These are phyloP conservation scores for Stichopus horrens DNA, from an alignment of 53 echinoderm and acorn worm species.

Conservation along the genomic window DNA sequence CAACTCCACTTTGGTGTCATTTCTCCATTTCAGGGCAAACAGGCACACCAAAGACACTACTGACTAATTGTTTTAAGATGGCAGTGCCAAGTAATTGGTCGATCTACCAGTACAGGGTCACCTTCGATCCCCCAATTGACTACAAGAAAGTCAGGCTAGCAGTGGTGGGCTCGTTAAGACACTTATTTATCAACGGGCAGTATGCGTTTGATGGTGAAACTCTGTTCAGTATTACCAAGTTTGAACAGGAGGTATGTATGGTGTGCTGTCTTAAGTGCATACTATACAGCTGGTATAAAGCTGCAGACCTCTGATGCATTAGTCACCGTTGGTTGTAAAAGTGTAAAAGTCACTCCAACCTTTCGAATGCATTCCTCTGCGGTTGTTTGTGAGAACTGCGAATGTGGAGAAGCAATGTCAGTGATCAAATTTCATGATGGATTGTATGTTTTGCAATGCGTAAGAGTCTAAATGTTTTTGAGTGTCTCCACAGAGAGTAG, in stretches of 20 bases:
- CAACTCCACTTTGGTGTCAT: not conserved
- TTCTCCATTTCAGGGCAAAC: conserved; percentile 21
- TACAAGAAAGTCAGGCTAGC: conserved; percentile 61
- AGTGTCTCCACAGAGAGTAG: too few relatives aligned
- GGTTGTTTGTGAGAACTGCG: not conserved
- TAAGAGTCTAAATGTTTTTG: too few relatives aligned
- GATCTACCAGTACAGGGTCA: conserved; percentile 87
- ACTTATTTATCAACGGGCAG: conserved; percentile 49
- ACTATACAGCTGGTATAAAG: not conserved
- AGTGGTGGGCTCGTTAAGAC: conserved; percentile 57
- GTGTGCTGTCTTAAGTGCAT: not conserved
- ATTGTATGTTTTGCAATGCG: too few relatives aligned
- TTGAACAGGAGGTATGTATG: conserved; percentile 59
- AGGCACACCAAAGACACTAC: conserved; percentile 32
- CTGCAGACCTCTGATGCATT: not conserved
- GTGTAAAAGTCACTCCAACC: not conserved
- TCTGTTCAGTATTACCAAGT: conserved; percentile 61
- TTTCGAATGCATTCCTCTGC: not conserved
- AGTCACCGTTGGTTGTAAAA: not conserved
- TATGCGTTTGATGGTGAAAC: conserved; percentile 80
- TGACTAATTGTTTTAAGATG: conserved; percentile 78
- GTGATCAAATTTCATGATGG: too few relatives aligned
- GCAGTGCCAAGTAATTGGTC: conserved; percentile 60
- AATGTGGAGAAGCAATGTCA: too few relatives aligned
- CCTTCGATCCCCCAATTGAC: conserved; percentile 69